Evolutionary conservation across 2,113 vertebrate genomes (phyloP).

Genomic region (Eurystomus gularis): DNA sequence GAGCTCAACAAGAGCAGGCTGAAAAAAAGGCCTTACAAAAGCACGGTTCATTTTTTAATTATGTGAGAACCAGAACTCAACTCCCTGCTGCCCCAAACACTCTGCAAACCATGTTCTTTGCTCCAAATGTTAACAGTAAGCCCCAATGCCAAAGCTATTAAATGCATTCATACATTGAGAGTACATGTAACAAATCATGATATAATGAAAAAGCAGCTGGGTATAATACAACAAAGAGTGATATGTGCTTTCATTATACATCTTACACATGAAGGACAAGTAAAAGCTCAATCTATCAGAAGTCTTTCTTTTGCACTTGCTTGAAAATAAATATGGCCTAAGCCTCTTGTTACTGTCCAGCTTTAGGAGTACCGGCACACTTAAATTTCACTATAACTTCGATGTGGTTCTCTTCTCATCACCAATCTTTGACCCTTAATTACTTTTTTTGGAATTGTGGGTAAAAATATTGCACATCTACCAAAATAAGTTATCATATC

Average conservation of each 20-base stretch:
- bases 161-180: background rate
- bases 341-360: background rate
- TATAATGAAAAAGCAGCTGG: background rate
- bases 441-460: background rate
- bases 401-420: background rate
- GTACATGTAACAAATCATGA: background rate
- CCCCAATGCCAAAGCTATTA: background rate
- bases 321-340: background rate
- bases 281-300: background rate
- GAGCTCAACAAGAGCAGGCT: background rate
- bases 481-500: background rate
- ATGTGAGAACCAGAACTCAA: background rate
- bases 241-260: background rate
- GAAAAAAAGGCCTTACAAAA: background rate
- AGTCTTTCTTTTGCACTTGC: background rate
- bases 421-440: background rate
- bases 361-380: background rate
- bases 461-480: background rate
- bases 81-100: background rate
- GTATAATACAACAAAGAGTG: background rate
- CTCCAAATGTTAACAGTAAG: background rate
- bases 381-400: background rate
- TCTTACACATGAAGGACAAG: background rate
- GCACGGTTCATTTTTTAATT: slow-evolving; percentile 13
- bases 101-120: background rate